A percentile compares a stretch with the other conserved stretches of the same genome.
Evolutionary conservation across 35 echinoderm and acorn worm species (phyloP).

Genomic region (Apostichopus japonicus): DNA sequence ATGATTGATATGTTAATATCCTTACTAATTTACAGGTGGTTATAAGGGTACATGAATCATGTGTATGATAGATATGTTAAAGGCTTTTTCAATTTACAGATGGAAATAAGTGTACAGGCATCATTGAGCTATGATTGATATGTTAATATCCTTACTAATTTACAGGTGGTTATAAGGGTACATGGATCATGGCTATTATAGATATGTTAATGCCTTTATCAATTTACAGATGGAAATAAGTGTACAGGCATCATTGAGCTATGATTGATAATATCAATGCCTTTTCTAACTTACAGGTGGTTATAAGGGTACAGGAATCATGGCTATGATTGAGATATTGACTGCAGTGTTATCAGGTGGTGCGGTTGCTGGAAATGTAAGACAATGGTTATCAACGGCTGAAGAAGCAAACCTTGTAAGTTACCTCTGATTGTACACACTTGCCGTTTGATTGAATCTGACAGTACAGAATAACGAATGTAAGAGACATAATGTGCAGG

Average conservation of each 20-base stretch:
- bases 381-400: background rate
- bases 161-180: slow-evolving; percentile 37
- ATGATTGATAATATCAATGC: too few species aligned
- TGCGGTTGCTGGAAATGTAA: background rate
- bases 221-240: too few species aligned
- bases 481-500: too few species aligned
- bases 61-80: background rate
- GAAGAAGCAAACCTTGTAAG: slow-evolving; percentile 39
- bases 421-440: background rate
- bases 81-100: too few species aligned
- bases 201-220: background rate
- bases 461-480: too few species aligned
- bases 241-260: too few species aligned
- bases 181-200: background rate
- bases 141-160: too few species aligned
- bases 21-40: background rate
- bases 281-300: background rate
- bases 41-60: slow-evolving; percentile 19
- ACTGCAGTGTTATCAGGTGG: background rate
- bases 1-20: too few species aligned
- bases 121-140: too few species aligned
- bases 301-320: slow-evolving; percentile 26
- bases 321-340: slow-evolving; percentile 18
- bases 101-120: too few species aligned
- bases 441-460: too few species aligned